phyloP scores from a whole-genome alignment of 2,888 invertebrate species.

The Arge pagana region DNA sequence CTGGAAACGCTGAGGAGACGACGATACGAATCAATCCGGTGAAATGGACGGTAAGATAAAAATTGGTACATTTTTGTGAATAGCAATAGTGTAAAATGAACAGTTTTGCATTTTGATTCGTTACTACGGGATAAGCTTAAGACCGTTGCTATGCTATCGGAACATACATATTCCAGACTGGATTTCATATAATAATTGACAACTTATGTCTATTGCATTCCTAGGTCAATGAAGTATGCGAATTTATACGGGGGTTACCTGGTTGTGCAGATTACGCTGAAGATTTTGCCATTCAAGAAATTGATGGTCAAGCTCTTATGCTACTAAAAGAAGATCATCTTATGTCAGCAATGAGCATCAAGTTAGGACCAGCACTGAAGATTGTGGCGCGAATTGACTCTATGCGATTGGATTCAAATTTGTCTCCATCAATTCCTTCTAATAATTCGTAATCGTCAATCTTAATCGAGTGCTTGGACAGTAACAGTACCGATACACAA shows the following conservation, averaged over 20 bases:
- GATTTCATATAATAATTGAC: slow-evolving; percentile 1
- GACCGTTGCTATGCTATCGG: not conserved
- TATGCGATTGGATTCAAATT: slow-evolving; percentile 67
- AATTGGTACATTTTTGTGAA: slow-evolving; percentile 6
- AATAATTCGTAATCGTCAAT: slow-evolving; percentile 33
- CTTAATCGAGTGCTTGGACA: slow-evolving; percentile 14
- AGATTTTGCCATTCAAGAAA: slow-evolving; percentile 93
- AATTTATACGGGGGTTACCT: slow-evolving; percentile 85
- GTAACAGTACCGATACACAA: slow-evolving; percentile 36
- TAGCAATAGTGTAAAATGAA: not conserved
- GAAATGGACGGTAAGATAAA: slow-evolving; percentile 66
- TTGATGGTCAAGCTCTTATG: slow-evolving; percentile 93
- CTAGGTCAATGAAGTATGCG: slow-evolving; percentile 84
- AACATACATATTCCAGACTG: not conserved
- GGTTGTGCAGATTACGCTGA: slow-evolving; percentile 93
- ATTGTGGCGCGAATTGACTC: slow-evolving; percentile 91
- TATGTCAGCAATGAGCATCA: slow-evolving; percentile 93
- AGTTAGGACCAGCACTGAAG: slow-evolving; percentile 93
- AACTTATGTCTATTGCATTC: slow-evolving; percentile 31
- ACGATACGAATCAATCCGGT: slow-evolving; percentile 65
- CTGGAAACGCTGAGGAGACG: slow-evolving; percentile 44
- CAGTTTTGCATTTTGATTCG: not conserved
- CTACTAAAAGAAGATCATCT: slow-evolving; percentile 92
- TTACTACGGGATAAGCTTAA: slow-evolving; percentile 1
- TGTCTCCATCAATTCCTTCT: slow-evolving; percentile 42